These are phyloP conservation scores for Campylomormyrus numenius DNA, from an alignment of 2,113 vertebrate genomes.

Conservation along the genomic window DNA sequence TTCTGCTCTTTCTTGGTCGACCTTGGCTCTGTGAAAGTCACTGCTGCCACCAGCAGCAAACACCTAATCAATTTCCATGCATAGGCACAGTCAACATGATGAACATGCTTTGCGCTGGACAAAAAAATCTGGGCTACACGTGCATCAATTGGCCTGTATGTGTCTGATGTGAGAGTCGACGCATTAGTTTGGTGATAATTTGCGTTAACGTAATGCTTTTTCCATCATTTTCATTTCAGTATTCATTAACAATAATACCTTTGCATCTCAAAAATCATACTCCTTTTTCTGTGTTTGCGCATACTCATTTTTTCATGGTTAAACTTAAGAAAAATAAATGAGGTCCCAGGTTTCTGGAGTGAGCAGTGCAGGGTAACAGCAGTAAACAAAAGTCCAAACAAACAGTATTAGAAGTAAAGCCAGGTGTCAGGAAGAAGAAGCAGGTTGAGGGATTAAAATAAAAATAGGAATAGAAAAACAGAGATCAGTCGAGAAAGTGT, in stretches of 20 bases:
- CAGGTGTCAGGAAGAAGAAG: not conserved
- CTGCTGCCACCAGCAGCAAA: not conserved
- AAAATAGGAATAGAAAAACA: not conserved
- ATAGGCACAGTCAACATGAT: too few species aligned
- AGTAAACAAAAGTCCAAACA: not conserved
- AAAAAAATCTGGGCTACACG: not conserved
- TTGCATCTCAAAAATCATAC: not conserved
- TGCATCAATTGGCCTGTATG: not conserved
- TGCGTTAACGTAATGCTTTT: not conserved
- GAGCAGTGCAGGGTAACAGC: not conserved
- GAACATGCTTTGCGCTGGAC: not conserved
- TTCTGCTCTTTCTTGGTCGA: not conserved
- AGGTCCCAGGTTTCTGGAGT: not conserved
- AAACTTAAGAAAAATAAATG: not conserved
- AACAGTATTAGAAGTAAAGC: not conserved
- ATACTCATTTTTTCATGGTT: not conserved
- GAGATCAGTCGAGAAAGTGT: not conserved
- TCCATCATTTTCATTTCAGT: not conserved
- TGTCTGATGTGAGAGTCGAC: not conserved
- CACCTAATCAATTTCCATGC: not conserved
- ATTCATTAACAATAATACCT: not conserved
- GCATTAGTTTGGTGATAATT: not conserved
- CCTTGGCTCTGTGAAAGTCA: not conserved
- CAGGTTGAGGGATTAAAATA: not conserved
- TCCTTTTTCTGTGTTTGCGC: not conserved